These are phyloP conservation scores for Lonchura striata DNA, from an alignment of 2,113 vertebrate genomes.

Conservation along the genomic window DNA sequence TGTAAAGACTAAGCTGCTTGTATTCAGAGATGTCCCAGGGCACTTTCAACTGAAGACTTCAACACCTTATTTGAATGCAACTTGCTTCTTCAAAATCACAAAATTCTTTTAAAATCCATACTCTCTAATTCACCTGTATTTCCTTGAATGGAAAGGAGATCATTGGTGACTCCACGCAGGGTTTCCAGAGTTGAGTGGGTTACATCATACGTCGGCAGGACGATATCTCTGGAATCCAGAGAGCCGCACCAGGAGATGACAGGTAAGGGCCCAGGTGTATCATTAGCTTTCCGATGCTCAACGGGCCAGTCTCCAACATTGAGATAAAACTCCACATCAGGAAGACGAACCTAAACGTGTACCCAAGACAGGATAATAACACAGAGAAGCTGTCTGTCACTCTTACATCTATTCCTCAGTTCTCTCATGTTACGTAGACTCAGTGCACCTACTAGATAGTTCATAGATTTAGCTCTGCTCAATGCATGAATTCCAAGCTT, in stretches of 20 bases:
- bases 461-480: not conserved
- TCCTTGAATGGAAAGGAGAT: constrained; percentile 92
- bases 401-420: not conserved
- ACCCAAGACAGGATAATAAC: not conserved
- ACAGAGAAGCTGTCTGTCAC: not conserved
- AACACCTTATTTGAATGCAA: not conserved
- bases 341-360: constrained; percentile 79
- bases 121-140: constrained; percentile 82
- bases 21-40: not conserved
- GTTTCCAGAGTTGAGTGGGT: constrained; percentile 92
- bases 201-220: constrained; percentile 91
- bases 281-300: constrained; percentile 77
- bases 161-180: constrained; percentile 88
- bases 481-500: not conserved
- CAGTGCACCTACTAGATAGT: not conserved
- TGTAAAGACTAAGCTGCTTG: not conserved
- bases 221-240: constrained; percentile 82
- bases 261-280: constrained; percentile 80
- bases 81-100: not conserved
- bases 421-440: not conserved
- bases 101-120: not conserved
- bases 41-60: not conserved
- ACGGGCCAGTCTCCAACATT: constrained; percentile 94
- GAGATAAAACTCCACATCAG: constrained; percentile 89
- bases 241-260: constrained; percentile 95